Evolutionary conservation across 2,888 invertebrate species (phyloP).

Genomic region (Entomobrya multifasciata): DNA sequence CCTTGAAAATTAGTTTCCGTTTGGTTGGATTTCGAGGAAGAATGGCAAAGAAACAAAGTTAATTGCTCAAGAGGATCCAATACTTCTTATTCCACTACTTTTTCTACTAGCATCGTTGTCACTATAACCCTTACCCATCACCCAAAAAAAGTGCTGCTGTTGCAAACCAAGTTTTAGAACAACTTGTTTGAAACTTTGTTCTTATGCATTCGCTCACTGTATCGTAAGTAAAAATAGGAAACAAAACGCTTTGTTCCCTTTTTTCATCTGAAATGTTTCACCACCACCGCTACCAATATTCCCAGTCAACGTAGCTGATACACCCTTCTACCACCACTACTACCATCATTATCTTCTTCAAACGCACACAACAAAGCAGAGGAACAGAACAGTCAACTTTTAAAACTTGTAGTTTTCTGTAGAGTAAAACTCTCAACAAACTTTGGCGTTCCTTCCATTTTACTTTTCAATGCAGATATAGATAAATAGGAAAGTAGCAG

Average conservation of each 20-base stretch:
- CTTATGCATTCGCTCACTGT: background rate
- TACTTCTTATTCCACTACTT: background rate
- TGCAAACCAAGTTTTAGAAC: background rate
- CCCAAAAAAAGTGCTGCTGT: too few relatives aligned
- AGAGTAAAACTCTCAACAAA: slow-evolving; percentile 24
- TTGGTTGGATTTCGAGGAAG: slow-evolving; percentile 7
- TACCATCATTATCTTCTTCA: slow-evolving; percentile 11
- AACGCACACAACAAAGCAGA: background rate
- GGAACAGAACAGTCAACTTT: too few relatives aligned
- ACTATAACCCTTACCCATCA: too few relatives aligned
- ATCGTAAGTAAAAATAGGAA: background rate
- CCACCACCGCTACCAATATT: too few relatives aligned
- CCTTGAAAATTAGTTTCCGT: slow-evolving; percentile 70
- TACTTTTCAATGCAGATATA: slow-evolving; percentile 12
- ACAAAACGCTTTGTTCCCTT: slow-evolving; percentile 1
- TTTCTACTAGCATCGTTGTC: background rate
- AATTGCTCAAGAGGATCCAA: slow-evolving; percentile 69
- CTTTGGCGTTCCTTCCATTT: background rate
- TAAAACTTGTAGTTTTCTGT: too few relatives aligned
- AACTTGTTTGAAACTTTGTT: slow-evolving; percentile 31
- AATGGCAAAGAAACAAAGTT: slow-evolving; percentile 41
- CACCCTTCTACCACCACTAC: background rate
- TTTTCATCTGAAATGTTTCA: background rate
- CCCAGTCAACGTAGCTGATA: too few relatives aligned
- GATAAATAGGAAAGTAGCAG: background rate